Base-by-base conservation (phyloP, 37 sponge, comb jelly and placozoan species). In the Beroe forskalii region DNA sequence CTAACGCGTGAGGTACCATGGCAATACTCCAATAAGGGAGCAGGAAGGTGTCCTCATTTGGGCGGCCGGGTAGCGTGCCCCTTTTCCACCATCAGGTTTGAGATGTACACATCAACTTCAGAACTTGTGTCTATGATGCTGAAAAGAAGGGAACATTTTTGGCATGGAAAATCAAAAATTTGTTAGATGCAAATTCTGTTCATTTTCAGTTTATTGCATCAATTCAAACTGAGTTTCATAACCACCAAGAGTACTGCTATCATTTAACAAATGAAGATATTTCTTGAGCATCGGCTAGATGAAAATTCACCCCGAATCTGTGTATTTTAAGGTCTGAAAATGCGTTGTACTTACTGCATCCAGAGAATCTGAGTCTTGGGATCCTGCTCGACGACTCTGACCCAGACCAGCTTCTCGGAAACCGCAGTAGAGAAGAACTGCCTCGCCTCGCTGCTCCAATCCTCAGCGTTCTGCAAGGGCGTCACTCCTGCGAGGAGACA, bases 281-380 rank as follows among this genome's bases (percentile, higher is more conserved):
- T 55, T n/a, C n/a, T n/a, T n/a, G n/a, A n/a, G n/a, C n/a, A n/a
- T n/a, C n/a, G n/a, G n/a, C n/a, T n/a, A n/a, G n/a, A n/a, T n/a
- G n/a, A n/a, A n/a, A n/a, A n/a, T n/a, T n/a, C n/a, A n/a, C n/a
- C n/a, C n/a, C n/a, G n/a, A n/a, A n/a, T n/a, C n/a, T n/a, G n/a
- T n/a, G n/a, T n/a, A n/a, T n/a, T n/a, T n/a, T n/a, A n/a, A n/a
- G n/a, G 17, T 17, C n/a, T n/a, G n/a, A n/a, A n/a, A n/a, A n/a
- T n/a, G n/a, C n/a, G n/a, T n/a, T n/a, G n/a, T n/a, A 72, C 75
- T 72, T 33, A 72, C 75, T 72, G 75, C 37, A 72, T 37, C 40
- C 40, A 72, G 75, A 72, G 40, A 20, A 33, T 72, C 19, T 72
- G 66, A 20, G 66, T 28, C 4, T 24, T 20, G 14, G 40, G 39